Percentiles rank a stretch among this genome's conserved stretches.
These are phyloP conservation scores for Rhabdomys pumilio DNA, from an alignment of 2,797 vertebrate species.

Conservation along the genomic window DNA sequence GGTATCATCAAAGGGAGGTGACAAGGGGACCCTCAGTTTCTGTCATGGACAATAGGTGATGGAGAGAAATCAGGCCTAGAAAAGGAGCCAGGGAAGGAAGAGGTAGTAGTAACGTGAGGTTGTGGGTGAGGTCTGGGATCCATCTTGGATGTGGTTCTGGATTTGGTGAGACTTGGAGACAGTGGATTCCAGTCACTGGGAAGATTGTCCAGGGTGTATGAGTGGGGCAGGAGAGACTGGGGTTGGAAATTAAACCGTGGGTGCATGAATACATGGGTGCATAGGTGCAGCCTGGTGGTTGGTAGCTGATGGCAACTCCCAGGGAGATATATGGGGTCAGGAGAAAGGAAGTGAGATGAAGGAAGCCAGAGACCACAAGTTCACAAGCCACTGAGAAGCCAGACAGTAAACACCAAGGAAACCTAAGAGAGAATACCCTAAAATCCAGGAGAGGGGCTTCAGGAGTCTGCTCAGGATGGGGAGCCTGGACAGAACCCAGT, in stretches of 20 bases:
- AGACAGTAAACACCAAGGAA: not conserved
- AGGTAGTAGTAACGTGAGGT: accelerated
- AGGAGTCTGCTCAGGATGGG: not conserved
- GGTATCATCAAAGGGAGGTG: not conserved
- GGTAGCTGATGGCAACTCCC: not conserved
- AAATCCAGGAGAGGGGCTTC: not conserved
- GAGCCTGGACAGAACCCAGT: too few relatives aligned
- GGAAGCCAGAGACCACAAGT: not conserved
- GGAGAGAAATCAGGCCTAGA: not conserved
- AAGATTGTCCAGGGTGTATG: not conserved
- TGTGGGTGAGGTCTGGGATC: not conserved
- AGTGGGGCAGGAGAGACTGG: not conserved
- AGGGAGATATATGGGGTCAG: not conserved
- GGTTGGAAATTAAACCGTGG: not conserved
- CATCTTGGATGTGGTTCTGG: accelerated
- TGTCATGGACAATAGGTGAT: not conserved
- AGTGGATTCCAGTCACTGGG: too few relatives aligned
- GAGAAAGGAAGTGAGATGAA: not conserved
- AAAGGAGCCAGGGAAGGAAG: not conserved
- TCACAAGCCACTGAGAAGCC: not conserved
- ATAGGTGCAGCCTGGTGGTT: not conserved
- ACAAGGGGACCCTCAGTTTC: not conserved
- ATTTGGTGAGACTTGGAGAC: not conserved
- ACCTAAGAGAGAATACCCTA: not conserved
- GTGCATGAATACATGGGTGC: not conserved